Evolutionary conservation across 2,888 invertebrate genomes (phyloP).

Genomic region (Dysmachus trigonus): DNA sequence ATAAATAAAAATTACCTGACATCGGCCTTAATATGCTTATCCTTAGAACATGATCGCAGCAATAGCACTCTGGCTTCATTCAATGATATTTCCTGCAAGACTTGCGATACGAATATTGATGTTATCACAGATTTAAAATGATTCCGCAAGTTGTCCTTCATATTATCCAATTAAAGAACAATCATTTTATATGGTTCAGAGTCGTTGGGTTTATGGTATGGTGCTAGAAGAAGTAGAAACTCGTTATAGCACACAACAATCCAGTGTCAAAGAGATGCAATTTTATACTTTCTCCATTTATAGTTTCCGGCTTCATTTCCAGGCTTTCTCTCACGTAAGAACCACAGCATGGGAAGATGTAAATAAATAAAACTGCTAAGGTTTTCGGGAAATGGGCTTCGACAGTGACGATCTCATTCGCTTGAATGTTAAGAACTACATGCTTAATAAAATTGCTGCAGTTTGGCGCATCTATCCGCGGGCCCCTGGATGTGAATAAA

Average conservation of each 20-base stretch:
- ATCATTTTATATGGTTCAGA: conserved; percentile 78
- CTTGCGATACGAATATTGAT: conserved; percentile 68
- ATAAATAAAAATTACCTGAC: conserved; percentile 45
- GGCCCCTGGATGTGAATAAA: conserved; percentile 68
- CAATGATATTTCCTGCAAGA: conserved; percentile 76
- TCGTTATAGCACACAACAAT: neutral
- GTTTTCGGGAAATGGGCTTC: conserved; percentile 80
- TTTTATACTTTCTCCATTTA: conserved; percentile 47
- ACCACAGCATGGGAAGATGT: conserved; percentile 76
- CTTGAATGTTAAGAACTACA: conserved; percentile 74
- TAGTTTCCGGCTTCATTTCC: conserved; percentile 68
- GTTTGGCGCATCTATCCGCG: conserved; percentile 71
- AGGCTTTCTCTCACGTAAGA: conserved; percentile 74
- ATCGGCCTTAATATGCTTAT: conserved; percentile 56
- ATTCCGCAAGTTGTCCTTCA: conserved; percentile 70
- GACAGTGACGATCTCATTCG: conserved; percentile 77
- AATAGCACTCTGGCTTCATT: conserved; percentile 85
- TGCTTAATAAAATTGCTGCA: conserved; percentile 66
- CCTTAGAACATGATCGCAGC: conserved; percentile 69
- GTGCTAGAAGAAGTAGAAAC: conserved; percentile 60
- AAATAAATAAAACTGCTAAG: conserved; percentile 82
- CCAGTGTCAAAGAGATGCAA: neutral
- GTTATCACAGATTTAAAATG: conserved; percentile 69
- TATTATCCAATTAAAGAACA: conserved; percentile 76
- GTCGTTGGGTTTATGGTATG: conserved; percentile 71